Conservation (phyloP, 1,140 invertebrate species). For the Drosophila pseudoobscura region DNA sequence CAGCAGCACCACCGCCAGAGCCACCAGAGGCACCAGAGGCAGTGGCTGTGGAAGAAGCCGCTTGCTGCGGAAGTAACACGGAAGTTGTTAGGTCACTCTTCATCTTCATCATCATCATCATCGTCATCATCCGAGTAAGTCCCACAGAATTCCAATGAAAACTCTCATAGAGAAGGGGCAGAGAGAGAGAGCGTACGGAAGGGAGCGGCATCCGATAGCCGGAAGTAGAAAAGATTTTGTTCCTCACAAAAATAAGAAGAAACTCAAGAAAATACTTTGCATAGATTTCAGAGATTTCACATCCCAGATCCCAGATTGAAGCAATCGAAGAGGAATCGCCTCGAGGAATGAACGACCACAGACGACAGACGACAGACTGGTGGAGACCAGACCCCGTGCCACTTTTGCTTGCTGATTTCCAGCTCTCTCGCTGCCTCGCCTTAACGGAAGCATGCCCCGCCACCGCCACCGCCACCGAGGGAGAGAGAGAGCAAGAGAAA, state of each 20-base stretch:
- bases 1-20: not conserved
- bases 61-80: slow-evolving; percentile 71
- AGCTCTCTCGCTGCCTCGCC: slow-evolving; percentile 43
- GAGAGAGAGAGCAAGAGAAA: not conserved
- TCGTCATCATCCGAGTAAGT: slow-evolving; percentile 24
- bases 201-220: slow-evolving; percentile 28
- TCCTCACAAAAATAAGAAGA: slow-evolving; percentile 17
- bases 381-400: slow-evolving; percentile 57
- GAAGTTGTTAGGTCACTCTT: slow-evolving; percentile 72
- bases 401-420: slow-evolving; percentile 57
- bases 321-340: slow-evolving; percentile 15
- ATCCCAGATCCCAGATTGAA: slow-evolving; percentile 8
- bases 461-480: slow-evolving; percentile 36
- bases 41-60: slow-evolving; percentile 35
- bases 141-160: slow-evolving; percentile 68
- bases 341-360: too few species aligned
- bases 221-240: slow-evolving; percentile 57
- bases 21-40: not conserved
- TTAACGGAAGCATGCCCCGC: slow-evolving; percentile 76
- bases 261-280: slow-evolving; percentile 56
- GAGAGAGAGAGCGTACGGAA: slow-evolving; percentile 9
- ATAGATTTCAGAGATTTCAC: slow-evolving; percentile 33
- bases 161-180: slow-evolving; percentile 22
- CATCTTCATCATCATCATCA: slow-evolving; percentile 42
- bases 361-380: slow-evolving; percentile 13